Evolutionary conservation across 1,140 invertebrate genomes (phyloP).

Genomic region (Himalopsyche phryganea): DNA sequence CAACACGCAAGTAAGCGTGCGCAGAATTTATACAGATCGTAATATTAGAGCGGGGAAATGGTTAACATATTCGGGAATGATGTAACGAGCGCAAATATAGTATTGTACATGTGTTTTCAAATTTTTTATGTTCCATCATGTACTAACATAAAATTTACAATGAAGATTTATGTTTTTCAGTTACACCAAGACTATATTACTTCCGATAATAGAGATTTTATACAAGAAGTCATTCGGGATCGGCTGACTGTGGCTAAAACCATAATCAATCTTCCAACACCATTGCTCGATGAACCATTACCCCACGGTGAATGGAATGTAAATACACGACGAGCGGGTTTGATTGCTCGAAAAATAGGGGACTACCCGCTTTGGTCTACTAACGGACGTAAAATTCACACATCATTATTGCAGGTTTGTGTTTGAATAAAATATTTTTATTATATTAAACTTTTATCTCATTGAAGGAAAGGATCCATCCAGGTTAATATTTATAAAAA

Average conservation of each 20-base stretch:
- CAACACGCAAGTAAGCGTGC: too few species aligned
- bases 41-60: too few species aligned
- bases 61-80: too few species aligned
- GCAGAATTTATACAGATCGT: too few species aligned
- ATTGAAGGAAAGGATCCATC: too few species aligned
- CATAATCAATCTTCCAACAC: slow-evolving; percentile 44
- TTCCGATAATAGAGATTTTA: slow-evolving; percentile 74
- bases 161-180: slow-evolving; percentile 54
- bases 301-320: slow-evolving; percentile 60
- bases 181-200: slow-evolving; percentile 68
- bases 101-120: too few species aligned
- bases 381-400: slow-evolving; percentile 70
- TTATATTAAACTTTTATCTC: too few species aligned
- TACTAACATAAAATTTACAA: too few species aligned
- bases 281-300: slow-evolving; percentile 53
- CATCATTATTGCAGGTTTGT: slow-evolving; percentile 82
- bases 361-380: slow-evolving; percentile 89
- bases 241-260: slow-evolving; percentile 47
- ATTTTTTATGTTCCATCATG: too few species aligned
- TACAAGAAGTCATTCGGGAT: slow-evolving; percentile 73
- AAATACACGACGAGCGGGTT: slow-evolving; percentile 67
- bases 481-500: too few species aligned
- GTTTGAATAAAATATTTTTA: too few species aligned
- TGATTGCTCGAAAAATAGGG: slow-evolving; percentile 93
- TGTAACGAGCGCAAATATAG: too few species aligned